Percentiles rank a stretch among this genome's conserved stretches.
Evolutionary conservation across 2,113 vertebrate species (phyloP).

Genomic region (Myrmophylax atrothorax): DNA sequence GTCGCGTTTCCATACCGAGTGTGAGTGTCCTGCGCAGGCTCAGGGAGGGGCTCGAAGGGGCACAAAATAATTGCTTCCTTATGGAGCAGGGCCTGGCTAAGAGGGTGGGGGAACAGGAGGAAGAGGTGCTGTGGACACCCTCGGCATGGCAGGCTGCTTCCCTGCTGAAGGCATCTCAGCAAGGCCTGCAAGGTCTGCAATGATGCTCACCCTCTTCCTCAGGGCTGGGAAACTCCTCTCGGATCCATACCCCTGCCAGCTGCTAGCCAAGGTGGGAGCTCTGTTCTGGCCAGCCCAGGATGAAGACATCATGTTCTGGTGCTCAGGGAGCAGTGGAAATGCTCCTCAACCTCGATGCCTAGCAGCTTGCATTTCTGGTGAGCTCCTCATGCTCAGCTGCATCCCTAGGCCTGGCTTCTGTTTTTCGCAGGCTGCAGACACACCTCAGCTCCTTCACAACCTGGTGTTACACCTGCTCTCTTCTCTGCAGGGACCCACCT

Average conservation of each 20-base stretch:
- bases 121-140: background rate
- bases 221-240: background rate
- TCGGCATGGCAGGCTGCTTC: fast-evolving
- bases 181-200: fast-evolving
- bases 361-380: background rate
- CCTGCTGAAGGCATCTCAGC: background rate
- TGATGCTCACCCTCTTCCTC: background rate
- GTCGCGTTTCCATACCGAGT: background rate
- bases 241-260: background rate
- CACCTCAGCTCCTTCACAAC: background rate
- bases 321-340: background rate
- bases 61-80: conserved; percentile 55
- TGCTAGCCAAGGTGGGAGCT: background rate
- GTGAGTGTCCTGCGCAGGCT: conserved; percentile 37
- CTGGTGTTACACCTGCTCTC: background rate
- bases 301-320: background rate
- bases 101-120: background rate
- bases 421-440: background rate
- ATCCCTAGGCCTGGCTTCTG: background rate
- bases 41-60: conserved; percentile 45
- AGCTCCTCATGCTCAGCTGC: background rate
- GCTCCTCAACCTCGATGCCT: fast-evolving
- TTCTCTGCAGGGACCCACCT: background rate
- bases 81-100: conserved; percentile 36
- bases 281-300: background rate